phyloP scores from a whole-genome alignment of 92 coral and sea anemone species.

The Zoanthus sociatus region DNA sequence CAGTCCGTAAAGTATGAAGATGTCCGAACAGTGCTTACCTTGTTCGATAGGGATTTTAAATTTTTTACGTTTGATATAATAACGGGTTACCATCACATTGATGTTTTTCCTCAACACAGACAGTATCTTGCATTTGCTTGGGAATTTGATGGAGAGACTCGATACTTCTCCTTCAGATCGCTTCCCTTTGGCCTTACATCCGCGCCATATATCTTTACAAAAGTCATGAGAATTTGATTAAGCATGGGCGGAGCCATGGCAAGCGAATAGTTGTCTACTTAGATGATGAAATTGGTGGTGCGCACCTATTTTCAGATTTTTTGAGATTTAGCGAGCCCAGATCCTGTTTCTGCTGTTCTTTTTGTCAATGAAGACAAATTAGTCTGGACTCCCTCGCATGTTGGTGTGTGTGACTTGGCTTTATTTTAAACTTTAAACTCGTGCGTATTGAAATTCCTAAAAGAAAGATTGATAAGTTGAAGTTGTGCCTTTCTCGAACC shows the following conservation, averaged over 20 bases:
- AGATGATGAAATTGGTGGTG: constrained; percentile 54
- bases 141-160: no score
- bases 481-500: no score
- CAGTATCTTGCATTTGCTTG: no score
- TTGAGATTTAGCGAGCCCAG: constrained; percentile 30
- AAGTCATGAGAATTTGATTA: not conserved
- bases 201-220: no score
- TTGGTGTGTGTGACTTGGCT: constrained; percentile 40
- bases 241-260: constrained; percentile 53
- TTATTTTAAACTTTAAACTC: no score
- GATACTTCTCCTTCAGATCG: no score
- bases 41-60: constrained; percentile 2
- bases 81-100: constrained; percentile 40
- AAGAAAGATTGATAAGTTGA: not conserved
- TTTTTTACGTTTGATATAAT: constrained; percentile 55
- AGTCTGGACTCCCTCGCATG: constrained; percentile 46
- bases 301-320: not conserved
- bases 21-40: no score
- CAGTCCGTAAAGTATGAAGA: no score
- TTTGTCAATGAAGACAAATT: not conserved
- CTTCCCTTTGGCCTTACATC: no score
- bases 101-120: no score
- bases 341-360: constrained; percentile 37
- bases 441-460: no score
- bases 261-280: constrained; percentile 50